Conservation (phyloP, 2,113 vertebrate genomes). For the Crypturellus undulatus region DNA sequence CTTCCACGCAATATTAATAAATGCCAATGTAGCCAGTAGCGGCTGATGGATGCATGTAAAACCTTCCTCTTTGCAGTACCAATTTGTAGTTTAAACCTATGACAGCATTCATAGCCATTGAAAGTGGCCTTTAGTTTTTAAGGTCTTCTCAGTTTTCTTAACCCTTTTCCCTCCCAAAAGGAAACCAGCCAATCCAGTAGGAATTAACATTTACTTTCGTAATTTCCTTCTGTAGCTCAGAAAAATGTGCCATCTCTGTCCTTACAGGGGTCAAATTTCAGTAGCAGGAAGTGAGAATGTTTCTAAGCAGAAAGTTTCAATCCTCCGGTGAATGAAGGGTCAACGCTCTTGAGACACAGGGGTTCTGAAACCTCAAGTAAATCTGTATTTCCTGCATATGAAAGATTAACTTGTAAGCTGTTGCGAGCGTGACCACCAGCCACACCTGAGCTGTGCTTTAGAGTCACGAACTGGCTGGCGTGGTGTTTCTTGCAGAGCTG, state of each 20-base stretch:
- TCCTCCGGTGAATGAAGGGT: accelerated
- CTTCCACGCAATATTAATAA: not conserved
- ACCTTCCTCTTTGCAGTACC: not conserved
- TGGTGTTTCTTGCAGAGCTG: not conserved
- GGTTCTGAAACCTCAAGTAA: not conserved
- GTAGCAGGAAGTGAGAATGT: not conserved
- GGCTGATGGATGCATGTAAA: not conserved
- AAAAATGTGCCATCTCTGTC: not conserved
- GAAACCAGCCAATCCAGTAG: not conserved
- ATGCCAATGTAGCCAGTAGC: not conserved
- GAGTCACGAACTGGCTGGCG: not conserved
- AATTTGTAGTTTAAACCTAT: not conserved
- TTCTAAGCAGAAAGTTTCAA: not conserved
- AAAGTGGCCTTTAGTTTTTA: not conserved
- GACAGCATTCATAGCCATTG: not conserved
- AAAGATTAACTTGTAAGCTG: not conserved
- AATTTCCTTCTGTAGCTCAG: not conserved
- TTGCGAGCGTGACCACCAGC: not conserved
- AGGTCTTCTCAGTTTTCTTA: not conserved
- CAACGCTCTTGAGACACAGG: not conserved
- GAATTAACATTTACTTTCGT: not conserved
- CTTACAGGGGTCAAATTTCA: accelerated
- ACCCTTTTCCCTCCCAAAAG: not conserved
- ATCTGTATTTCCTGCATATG: not conserved
- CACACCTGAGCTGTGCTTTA: not conserved